phyloP scores from a whole-genome alignment of 1,140 invertebrate genomes.

The Apolygus lucorum region DNA sequence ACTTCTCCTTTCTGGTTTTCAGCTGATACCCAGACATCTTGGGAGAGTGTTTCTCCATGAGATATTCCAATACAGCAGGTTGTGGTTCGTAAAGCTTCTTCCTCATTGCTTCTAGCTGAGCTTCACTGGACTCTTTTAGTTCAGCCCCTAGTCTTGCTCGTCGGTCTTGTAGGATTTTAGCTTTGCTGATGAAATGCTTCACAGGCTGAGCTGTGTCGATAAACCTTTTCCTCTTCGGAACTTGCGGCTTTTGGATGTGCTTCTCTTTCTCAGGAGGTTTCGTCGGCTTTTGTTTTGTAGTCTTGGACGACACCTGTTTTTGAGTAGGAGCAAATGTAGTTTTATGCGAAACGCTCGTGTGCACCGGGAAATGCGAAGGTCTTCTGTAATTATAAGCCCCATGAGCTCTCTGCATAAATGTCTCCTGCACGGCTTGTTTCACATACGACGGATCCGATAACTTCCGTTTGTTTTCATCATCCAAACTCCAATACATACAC shows the following conservation, averaged over 20 bases:
- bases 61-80: background rate
- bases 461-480: background rate
- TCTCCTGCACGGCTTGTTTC: background rate
- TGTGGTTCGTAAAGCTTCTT: background rate
- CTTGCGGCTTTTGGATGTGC: background rate
- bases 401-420: constrained; percentile 2
- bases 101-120: background rate
- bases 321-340: background rate
- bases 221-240: background rate
- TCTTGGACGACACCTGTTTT: background rate
- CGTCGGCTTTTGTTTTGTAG: background rate
- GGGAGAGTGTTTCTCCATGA: background rate
- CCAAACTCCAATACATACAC: background rate
- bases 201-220: background rate
- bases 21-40: background rate
- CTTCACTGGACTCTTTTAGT: background rate
- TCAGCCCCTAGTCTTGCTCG: no score
- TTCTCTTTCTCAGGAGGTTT: background rate
- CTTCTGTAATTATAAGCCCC: background rate
- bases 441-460: background rate
- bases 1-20: background rate
- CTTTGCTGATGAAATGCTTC: background rate
- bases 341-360: background rate
- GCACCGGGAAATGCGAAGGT: background rate
- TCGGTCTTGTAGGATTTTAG: no score